Base-by-base conservation (phyloP, 2,113 vertebrate species). In the Lonchura striata region DNA sequence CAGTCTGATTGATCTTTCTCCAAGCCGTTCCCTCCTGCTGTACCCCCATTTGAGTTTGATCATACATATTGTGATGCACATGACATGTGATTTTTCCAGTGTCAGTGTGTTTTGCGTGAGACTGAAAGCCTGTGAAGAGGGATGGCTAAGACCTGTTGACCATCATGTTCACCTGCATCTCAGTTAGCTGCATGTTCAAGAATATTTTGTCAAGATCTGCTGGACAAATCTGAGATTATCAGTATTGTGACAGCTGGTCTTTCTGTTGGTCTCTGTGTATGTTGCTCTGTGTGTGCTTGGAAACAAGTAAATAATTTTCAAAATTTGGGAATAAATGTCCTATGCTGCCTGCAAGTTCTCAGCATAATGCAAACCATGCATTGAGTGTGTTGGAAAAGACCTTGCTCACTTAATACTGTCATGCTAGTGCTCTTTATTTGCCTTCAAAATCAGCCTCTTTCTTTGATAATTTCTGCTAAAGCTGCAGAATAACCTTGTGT, bases 61-160 rank as follows among this genome's bases (percentile, higher is more conserved):
- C 37, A 5, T 37, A 46, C 5, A 15, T 63, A n/a, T 59, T 88
- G 88, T 77, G 87, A 90, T 92, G 83, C 52, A 61, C 18, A 4
- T 52, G 72, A 74, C 7, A 0, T 77, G 68, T 86, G 75, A 90
- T 80, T 82, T 86, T 94, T 90, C 47, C 79, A 77, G 57, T 77
- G 71, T 91, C 75, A 50, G 6, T 88, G 60, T 94, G 63, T 82
- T 92, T 97, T 90, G 42, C 1, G 0, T 95, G 90, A 91, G 90
- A 50, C 79, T 64, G 87, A 91, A 77, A 86, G 47, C 82, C 94
- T 64, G 47, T 74, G 85, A 94, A 94, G 93, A 31, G 83, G 79
- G 28, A 60, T 93, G 68, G 14, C 70, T 86, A 25, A 31, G 75
- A 72, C 79, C 70, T 0, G 1, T n/a, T 65, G 84, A 68, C 28